Evolutionary conservation across 2,888 invertebrate species (phyloP), one percentile per base, ranked within the genome.

Genomic region (Trissoscelio sp.): DNA sequence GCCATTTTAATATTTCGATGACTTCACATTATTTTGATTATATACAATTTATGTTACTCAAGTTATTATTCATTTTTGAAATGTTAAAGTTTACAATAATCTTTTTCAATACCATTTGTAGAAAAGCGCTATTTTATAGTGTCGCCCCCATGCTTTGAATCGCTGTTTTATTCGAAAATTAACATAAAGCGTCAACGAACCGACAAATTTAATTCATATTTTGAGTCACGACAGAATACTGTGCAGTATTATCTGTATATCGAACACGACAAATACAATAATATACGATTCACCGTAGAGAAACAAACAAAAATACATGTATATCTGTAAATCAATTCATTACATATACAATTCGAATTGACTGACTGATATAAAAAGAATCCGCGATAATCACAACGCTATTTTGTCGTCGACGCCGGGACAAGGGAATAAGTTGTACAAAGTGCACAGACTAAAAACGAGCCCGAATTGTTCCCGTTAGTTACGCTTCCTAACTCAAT

Each of bases 401-500:
- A 46, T 18, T 58, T 58, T 24, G 28, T 60, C 44, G 28, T 42
- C 9, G 20, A 37, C n/a, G 16, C 11, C 11, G 18, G 62, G 7
- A 42, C 1, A 22, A 57, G 14, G 14, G 57, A 31, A 39, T 48
- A 37, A 44, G n/a, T 20, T 16, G 3, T 11, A 34, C 48, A 9
- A 48, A 48, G 22, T 22, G 22, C 22, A 86, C 87, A 85, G 83
- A 79, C 83, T 57, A 72, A 77, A 62, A 83, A 78, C 78, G 80
- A 83, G 74, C 46, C 22, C n/a, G 70, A 66, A 81, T 74, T 66
- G 81, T 81, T 79, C 73, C 82, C 83, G 84, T 84, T 86, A 87
- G 81, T 86, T 89, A 88, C 85, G 88, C 88, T 88, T 88, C 83
- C 83, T 87, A 72, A 70, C 34, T 66, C 5, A 53, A 66, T 58